Conservation (phyloP, 2,797 vertebrate genomes). For the Amniataba percoides region DNA sequence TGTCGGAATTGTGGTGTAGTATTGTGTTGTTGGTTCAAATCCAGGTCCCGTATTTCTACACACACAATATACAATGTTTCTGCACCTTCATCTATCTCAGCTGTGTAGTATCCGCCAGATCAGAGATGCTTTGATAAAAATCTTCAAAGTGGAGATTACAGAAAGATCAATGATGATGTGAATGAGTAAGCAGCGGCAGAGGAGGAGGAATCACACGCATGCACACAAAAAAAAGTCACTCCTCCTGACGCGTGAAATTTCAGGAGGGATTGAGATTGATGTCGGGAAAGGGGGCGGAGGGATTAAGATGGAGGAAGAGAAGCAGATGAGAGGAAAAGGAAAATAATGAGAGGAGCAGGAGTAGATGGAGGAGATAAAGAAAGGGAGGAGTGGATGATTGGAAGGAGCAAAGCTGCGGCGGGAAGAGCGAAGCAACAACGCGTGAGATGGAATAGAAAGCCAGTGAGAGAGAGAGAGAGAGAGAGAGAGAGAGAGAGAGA, state of each 20-base stretch:
- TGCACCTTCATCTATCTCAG: background rate
- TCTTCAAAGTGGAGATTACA: conserved; percentile 29
- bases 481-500: conserved; percentile 19
- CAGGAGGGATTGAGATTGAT: conserved; percentile 18
- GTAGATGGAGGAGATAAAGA: conserved; percentile 24
- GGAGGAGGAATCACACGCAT: conserved; percentile 4
- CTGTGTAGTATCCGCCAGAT: background rate
- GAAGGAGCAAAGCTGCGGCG: background rate
- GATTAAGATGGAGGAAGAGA: conserved; percentile 41
- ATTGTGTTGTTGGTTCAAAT: background rate
- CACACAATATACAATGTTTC: background rate
- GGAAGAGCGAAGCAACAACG: background rate
- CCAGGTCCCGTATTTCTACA: background rate
- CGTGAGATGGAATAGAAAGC: conserved; percentile 24
- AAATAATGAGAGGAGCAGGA: conserved; percentile 46
- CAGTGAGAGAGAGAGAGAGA: conserved; percentile 21
- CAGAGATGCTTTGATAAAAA: conserved; percentile 4
- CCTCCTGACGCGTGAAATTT: conserved; percentile 5
- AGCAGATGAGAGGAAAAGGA: conserved; percentile 23
- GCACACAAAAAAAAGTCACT: background rate
- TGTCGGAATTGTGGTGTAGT: background rate
- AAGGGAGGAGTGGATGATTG: conserved; percentile 26
- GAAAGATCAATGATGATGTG: conserved; percentile 32
- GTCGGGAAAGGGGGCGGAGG: background rate
- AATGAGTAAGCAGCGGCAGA: conserved; percentile 27